Base-by-base conservation (phyloP, 2,888 invertebrate genomes). In the Heliconius ethilla region DNA sequence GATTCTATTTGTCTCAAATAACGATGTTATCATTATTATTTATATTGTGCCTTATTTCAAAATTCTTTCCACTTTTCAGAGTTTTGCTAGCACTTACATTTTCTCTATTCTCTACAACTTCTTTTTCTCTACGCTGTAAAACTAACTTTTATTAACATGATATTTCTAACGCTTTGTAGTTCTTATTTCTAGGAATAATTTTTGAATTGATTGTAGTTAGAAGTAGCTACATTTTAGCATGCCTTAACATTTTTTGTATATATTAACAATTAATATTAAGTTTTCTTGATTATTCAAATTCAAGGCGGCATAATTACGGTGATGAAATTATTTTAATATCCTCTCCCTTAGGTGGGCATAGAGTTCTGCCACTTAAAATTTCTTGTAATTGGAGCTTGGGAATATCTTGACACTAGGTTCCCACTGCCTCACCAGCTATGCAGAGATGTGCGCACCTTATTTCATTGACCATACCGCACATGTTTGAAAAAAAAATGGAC, bases 201-300 rank as follows among this genome's bases (percentile, higher is more conserved):
- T 33, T 33, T 33, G 33, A 9, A 33, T 33, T 33, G 51, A 6
- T 13, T 29, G 65, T 65, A 2, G 22, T 40, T 25, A 45, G 27
- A 51, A 70, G 70, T 29, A 62, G 73, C 37, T 37, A 59, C 13
- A 51, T 55, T 59, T 37, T 18, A 25, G 27, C 73, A 59, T 62
- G 72, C 10, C 22, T 62, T n/a, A 63, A 63, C 15, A n/a, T 40
- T n/a, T 15, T 37, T 33, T 67, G 37, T 63, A 62, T 0, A n/a
- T 59, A 62, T 25, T 55, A 22, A 66, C 66, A 33, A 66, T 33
- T 33, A 33, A 22, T 66, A 22, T 33, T 22, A n/a, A n/a, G n/a
- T 59, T 59, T 51, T 9, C n/a, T 59, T n/a, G 0, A 59, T n/a
- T n/a, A 59, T n/a, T 59, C 3, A n/a, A 1, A n/a, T 59, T 59